Evolutionary conservation across 2,113 vertebrate species (phyloP).

Genomic region (Callocephalon fimbriatum): DNA sequence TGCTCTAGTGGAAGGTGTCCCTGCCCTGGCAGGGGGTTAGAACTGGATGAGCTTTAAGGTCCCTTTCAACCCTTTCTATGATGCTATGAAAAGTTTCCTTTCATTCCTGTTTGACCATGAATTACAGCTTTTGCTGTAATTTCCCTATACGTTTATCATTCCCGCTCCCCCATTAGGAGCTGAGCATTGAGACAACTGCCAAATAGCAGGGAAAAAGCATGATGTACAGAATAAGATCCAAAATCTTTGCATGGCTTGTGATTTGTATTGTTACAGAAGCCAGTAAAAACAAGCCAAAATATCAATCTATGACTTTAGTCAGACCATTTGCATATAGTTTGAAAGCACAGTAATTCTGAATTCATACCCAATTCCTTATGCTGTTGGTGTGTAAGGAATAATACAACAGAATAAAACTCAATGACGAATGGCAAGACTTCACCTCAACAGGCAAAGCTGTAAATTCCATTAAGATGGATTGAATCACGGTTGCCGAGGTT

Average conservation of each 20-base stretch:
- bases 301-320: neutral
- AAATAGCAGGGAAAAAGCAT: neutral
- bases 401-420: neutral
- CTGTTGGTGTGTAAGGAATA: neutral
- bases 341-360: neutral
- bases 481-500: neutral
- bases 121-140: neutral
- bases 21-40: neutral
- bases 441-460: neutral
- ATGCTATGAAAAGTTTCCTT: neutral
- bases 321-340: neutral
- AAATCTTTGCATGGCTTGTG: neutral
- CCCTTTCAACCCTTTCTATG: neutral
- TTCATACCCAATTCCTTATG: neutral
- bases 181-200: neutral
- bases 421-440: neutral
- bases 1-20: neutral
- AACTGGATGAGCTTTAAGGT: neutral
- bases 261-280: neutral
- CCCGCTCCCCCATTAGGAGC: neutral
- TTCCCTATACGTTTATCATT: neutral
- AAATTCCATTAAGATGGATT: neutral
- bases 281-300: neutral
- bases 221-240: neutral
- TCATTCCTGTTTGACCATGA: neutral